A percentile compares a stretch with the other conserved stretches of the same genome.
Conservation (phyloP, 1,140 invertebrate genomes). For the Drosophila varians region DNA sequence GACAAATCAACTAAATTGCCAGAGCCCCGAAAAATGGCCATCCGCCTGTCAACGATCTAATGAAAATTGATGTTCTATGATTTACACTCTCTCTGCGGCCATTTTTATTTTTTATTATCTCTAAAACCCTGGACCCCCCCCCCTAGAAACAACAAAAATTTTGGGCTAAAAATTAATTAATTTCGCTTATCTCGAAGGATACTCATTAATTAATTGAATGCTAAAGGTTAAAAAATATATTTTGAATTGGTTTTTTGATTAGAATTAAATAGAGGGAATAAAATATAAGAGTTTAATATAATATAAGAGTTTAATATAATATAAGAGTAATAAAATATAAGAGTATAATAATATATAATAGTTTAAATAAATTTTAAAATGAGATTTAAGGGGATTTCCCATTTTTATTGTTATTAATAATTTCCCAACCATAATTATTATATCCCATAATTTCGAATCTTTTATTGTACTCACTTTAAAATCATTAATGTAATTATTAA, state of each 20-base stretch:
- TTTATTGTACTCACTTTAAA: not conserved
- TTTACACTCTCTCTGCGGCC: constrained; percentile 68
- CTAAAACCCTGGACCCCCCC: not conserved
- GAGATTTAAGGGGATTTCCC: too few relatives aligned
- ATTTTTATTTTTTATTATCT: constrained; percentile 15
- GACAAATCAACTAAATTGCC: constrained; percentile 66
- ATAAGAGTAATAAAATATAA: too few relatives aligned
- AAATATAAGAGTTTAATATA: too few relatives aligned
- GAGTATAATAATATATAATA: too few relatives aligned
- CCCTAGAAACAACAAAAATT: constrained; percentile 35
- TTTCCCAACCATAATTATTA: too few relatives aligned
- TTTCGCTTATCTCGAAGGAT: constrained; percentile 32
- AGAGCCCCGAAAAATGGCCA: constrained; percentile 35
- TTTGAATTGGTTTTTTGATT: not conserved
- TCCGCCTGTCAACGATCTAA: constrained; percentile 62
- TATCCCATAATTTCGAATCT: too few relatives aligned
- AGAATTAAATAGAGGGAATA: not conserved
- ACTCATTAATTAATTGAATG: constrained; percentile 47
- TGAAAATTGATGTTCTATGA: constrained; percentile 79
- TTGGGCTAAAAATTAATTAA: constrained; percentile 59
- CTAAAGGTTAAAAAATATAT: not conserved
- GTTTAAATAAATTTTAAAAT: too few relatives aligned
- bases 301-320: too few relatives aligned
- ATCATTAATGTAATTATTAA: not conserved
- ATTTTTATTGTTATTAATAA: not conserved